phyloP scores from a whole-genome alignment of 2,888 invertebrate genomes.

The Muschampia plurimacula region DNA sequence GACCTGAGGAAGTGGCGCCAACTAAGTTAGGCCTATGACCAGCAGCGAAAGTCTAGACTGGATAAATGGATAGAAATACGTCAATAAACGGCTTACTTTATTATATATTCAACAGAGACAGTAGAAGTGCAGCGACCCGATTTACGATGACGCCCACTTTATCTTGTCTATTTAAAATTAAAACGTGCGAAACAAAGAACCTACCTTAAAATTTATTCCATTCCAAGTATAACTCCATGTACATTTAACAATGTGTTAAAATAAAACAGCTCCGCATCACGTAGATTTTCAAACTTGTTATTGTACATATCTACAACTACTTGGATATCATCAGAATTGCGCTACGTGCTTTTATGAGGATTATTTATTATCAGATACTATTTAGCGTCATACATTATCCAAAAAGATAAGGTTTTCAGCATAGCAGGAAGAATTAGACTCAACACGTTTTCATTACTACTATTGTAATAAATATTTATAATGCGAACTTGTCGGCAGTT shows the following conservation, averaged over 20 bases:
- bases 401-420: constrained; percentile 69
- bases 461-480: constrained; percentile 30
- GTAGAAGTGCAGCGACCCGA: not conserved
- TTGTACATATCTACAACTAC: constrained; percentile 25
- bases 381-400: constrained; percentile 70
- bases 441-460: constrained; percentile 64
- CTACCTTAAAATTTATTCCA: constrained; percentile 14
- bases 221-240: constrained; percentile 15
- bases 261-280: constrained; percentile 14
- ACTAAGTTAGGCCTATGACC: too few relatives aligned
- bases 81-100: not conserved
- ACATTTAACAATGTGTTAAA: constrained; percentile 8
- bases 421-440: constrained; percentile 57
- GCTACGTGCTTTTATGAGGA: constrained; percentile 58
- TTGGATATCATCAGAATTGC: constrained; percentile 38
- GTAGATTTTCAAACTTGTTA: constrained; percentile 32
- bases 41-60: not conserved
- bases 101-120: not conserved
- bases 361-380: constrained; percentile 60
- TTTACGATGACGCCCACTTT: not conserved
- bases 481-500: constrained; percentile 4
- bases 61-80: not conserved
- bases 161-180: constrained; percentile 18
- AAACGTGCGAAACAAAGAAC: constrained; percentile 9
- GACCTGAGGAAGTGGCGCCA: too few relatives aligned